These are phyloP conservation scores for Eupeodes latifasciatus DNA, from an alignment of 2,888 invertebrate genomes.

Conservation along the genomic window DNA sequence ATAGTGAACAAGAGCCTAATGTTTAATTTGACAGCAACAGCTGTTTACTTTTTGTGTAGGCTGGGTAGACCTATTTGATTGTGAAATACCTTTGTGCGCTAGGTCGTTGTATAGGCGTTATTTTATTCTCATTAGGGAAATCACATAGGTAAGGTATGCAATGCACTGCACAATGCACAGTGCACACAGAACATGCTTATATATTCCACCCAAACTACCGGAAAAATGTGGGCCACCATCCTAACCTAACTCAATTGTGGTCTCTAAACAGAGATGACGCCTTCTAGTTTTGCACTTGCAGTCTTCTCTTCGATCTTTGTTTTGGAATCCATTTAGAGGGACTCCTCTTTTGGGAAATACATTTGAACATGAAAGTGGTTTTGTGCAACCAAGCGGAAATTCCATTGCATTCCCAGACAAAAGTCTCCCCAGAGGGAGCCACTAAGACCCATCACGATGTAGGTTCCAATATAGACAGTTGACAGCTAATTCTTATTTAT, in stretches of 20 bases:
- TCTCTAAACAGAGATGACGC: constrained; percentile 1
- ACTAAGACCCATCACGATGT: neutral
- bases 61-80: constrained; percentile 54
- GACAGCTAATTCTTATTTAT: constrained; percentile 2
- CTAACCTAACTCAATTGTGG: constrained; percentile 5
- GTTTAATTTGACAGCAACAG: constrained; percentile 16
- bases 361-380: constrained; percentile 17
- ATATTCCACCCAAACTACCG: constrained; percentile 12
- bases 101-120: constrained; percentile 36
- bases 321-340: neutral
- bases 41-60: constrained; percentile 35
- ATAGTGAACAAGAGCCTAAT: constrained; percentile 1
- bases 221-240: constrained; percentile 38
- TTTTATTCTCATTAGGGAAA: constrained; percentile 34
- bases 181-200: no score
- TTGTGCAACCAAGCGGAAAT: constrained; percentile 23
- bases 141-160: neutral
- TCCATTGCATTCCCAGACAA: constrained; percentile 12
- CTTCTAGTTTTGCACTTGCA: neutral
- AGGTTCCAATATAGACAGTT: neutral
- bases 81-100: constrained; percentile 57
- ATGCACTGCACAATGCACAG: no score
- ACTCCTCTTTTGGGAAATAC: neutral
- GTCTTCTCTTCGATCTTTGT: neutral
- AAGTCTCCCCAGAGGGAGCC: neutral